A percentile compares a stretch with the other conserved stretches of the same genome.
phyloP scores from a whole-genome alignment of 2,113 vertebrate species.

The Hyaena hyaena region DNA sequence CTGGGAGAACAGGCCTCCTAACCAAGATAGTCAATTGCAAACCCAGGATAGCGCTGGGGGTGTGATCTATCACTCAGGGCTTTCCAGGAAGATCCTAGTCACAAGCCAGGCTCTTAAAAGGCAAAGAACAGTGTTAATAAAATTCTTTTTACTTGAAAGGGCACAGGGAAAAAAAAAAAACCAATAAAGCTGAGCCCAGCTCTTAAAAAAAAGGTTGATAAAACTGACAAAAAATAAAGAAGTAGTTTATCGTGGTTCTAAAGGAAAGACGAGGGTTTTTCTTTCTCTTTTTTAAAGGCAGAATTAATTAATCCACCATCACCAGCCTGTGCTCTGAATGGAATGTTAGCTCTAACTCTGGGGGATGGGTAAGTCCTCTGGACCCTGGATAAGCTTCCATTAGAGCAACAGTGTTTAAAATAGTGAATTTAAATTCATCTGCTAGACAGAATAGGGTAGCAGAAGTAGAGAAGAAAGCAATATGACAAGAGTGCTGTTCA shows the following conservation, averaged over 20 bases:
- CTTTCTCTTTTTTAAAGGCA: slow-evolving; percentile 64
- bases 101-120: slow-evolving; percentile 47
- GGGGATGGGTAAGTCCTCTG: slow-evolving; percentile 56
- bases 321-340: slow-evolving; percentile 50
- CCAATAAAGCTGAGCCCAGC: slow-evolving; percentile 68
- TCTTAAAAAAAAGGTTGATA: slow-evolving; percentile 61
- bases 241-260: slow-evolving; percentile 76
- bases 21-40: background rate
- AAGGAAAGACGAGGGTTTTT: slow-evolving; percentile 61
- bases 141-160: slow-evolving; percentile 69
- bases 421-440: slow-evolving; percentile 52
- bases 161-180: slow-evolving; percentile 4
- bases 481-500: background rate
- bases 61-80: background rate
- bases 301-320: slow-evolving; percentile 79
- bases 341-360: slow-evolving; percentile 71
- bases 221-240: slow-evolving; percentile 76
- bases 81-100: slow-evolving; percentile 53
- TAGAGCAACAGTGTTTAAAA: slow-evolving; percentile 72
- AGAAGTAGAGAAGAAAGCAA: background rate
- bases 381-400: slow-evolving; percentile 67
- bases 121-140: slow-evolving; percentile 56
- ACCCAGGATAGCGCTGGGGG: background rate
- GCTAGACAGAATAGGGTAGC: slow-evolving; percentile 56
- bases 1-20: background rate